phyloP scores from a whole-genome alignment of 2,113 vertebrate genomes.

The Ptyas mucosa region DNA sequence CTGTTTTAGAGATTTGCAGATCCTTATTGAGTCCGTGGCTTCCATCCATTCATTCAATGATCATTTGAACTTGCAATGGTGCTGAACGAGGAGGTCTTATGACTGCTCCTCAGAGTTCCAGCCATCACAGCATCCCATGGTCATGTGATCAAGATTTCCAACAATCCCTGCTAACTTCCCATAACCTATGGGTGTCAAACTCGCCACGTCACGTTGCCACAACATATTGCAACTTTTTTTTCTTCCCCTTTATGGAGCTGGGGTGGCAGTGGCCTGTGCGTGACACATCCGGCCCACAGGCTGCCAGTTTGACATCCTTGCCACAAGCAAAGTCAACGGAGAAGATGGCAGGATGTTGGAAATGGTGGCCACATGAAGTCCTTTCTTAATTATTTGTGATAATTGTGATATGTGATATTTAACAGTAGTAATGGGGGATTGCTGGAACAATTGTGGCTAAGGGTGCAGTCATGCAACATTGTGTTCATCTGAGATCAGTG shows the following conservation, averaged over 20 bases:
- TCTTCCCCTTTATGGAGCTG: too few species aligned
- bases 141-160: neutral
- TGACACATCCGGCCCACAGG: too few species aligned
- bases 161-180: neutral
- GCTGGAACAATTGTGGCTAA: neutral
- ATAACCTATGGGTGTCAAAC: neutral
- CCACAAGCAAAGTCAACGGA: neutral
- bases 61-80: neutral
- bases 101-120: neutral
- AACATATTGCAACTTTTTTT: too few species aligned
- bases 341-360: neutral
- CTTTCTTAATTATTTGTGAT: neutral
- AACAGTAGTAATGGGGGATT: neutral
- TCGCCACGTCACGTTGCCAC: rapidly evolving
- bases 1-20: neutral
- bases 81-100: neutral
- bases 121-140: neutral
- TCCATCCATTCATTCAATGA: neutral
- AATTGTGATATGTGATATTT: neutral
- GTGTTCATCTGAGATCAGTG: neutral
- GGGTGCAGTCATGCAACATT: neutral
- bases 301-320: too few species aligned
- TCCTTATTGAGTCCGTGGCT: neutral
- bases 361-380: neutral
- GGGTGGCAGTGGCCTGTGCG: too few species aligned